Conservation (phyloP, 2,113 vertebrate genomes). For the Vulpes lagopus region DNA sequence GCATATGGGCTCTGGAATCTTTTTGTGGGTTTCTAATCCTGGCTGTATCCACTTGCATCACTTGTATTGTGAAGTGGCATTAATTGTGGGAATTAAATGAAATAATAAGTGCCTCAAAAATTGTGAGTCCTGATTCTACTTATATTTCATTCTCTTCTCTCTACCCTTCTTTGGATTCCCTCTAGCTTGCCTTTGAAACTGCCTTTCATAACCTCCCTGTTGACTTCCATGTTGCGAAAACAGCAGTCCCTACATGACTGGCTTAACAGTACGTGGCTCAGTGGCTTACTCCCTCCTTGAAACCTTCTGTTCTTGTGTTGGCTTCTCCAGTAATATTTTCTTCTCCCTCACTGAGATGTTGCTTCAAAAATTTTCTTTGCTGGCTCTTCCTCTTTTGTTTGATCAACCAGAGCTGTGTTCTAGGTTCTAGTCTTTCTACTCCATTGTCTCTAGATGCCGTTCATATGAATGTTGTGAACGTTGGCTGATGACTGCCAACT, state of each 20-base stretch:
- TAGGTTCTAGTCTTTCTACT: background rate
- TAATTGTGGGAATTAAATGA: background rate
- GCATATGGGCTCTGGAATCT: background rate
- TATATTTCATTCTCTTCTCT: background rate
- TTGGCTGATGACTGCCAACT: background rate
- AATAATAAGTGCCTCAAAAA: background rate
- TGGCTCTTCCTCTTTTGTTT: background rate
- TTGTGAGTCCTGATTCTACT: background rate
- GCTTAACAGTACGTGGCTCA: background rate
- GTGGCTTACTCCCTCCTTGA: background rate
- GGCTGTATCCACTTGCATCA: background rate
- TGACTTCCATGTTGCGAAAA: background rate
- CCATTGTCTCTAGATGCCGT: background rate
- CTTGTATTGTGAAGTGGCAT: background rate
- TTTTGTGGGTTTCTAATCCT: background rate
- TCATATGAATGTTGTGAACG: background rate
- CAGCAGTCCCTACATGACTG: background rate
- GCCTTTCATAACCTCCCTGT: background rate
- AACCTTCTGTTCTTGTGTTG: background rate
- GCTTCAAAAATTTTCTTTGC: background rate
- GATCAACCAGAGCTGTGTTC: background rate
- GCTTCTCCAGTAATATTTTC: background rate
- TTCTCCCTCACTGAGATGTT: background rate
- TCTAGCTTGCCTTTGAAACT: background rate
- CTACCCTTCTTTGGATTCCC: background rate